Evolutionary conservation across 2,888 invertebrate species (phyloP).

Genomic region (Chloroclysta siterata): DNA sequence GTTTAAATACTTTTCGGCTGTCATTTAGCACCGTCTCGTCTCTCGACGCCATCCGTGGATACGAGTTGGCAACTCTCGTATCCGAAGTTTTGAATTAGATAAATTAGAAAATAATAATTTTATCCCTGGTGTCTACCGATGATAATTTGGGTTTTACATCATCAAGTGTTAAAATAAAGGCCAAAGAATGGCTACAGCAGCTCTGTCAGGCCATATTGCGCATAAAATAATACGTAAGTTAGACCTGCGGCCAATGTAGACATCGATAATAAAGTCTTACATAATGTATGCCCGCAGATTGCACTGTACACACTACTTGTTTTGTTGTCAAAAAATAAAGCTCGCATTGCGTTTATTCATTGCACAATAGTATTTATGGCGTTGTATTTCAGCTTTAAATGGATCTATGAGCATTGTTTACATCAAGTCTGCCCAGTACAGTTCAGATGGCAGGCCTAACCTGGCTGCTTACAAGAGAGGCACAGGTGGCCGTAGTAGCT

Average conservation of each 20-base stretch:
- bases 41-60: no score
- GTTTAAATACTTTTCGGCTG: no score
- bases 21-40: no score
- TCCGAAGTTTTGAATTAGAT: no score
- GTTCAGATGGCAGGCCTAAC: slow-evolving; percentile 84
- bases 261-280: slow-evolving; percentile 60
- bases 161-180: slow-evolving; percentile 35
- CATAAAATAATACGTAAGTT: slow-evolving; percentile 73
- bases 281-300: slow-evolving; percentile 56
- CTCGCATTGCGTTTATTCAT: background rate
- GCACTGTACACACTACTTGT: slow-evolving; percentile 2
- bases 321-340: slow-evolving; percentile 17
- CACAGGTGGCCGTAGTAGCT: slow-evolving; percentile 97
- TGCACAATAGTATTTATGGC: background rate
- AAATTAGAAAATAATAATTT: background rate
- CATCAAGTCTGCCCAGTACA: slow-evolving; percentile 80
- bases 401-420: slow-evolving; percentile 75
- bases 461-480: slow-evolving; percentile 90
- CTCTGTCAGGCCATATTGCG: slow-evolving; percentile 67
- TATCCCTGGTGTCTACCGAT: background rate
- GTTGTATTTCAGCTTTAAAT: slow-evolving; percentile 63
- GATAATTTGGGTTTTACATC: slow-evolving; percentile 19
- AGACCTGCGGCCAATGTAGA: slow-evolving; percentile 21
- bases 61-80: no score
- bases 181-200: slow-evolving; percentile 76